A percentile compares a stretch with the other conserved stretches of the same genome.
These are phyloP conservation scores for Pseudococcus jackbeardsleyi DNA, from an alignment of 2,888 invertebrate species.

Conservation along the genomic window DNA sequence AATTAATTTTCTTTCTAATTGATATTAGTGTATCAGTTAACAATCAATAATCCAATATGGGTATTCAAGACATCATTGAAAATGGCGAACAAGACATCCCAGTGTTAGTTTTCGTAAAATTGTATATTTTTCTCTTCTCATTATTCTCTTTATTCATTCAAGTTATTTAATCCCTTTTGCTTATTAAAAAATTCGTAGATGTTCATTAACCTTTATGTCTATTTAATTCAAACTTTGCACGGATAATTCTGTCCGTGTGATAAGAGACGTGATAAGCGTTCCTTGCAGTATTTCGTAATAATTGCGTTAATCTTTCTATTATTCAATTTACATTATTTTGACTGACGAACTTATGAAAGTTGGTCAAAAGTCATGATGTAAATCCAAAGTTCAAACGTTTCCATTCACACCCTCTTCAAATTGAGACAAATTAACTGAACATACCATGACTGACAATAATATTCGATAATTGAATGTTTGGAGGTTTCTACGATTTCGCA, in stretches of 20 bases:
- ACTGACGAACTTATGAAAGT: no score
- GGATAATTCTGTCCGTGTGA: no score
- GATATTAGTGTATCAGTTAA: neutral
- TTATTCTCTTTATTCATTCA: neutral
- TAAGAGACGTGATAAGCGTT: no score
- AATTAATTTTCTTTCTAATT: neutral
- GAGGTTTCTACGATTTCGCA: neutral
- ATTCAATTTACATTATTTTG: no score
- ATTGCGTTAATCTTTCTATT: no score
- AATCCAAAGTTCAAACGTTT: no score
- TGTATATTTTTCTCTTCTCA: neutral
- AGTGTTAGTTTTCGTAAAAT: conserved; percentile 4
- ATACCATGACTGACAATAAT: neutral
- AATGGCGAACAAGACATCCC: conserved; percentile 46
- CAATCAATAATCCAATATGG: conserved; percentile 36
- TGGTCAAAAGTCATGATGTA: no score
- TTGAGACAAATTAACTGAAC: no score
- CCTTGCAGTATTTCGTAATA: no score
- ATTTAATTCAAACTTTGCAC: no score
- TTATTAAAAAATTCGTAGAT: no score
- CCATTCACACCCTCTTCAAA: no score
- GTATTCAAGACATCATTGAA: conserved; percentile 54
- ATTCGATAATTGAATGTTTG: neutral
- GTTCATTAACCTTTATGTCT: neutral
- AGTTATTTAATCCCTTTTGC: neutral